phyloP scores from a whole-genome alignment of 92 coral and sea anemone genomes.

The Galaxea fascicularis region DNA sequence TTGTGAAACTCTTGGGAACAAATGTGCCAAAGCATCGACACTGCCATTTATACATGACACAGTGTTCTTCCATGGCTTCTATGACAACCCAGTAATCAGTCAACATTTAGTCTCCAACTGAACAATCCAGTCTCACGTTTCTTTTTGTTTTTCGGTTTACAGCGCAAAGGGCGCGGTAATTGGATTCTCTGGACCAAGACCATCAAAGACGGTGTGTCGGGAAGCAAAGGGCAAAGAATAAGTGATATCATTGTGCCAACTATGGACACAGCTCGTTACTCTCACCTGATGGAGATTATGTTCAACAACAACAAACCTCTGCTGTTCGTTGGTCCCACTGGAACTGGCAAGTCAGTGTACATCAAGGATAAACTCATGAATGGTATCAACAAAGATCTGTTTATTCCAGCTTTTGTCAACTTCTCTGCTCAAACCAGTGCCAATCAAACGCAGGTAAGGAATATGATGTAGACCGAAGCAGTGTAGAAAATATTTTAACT shows the following conservation, averaged over 20 bases:
- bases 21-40: no score
- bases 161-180: conserved; percentile 96
- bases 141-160: conserved; percentile 5
- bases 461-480: background rate
- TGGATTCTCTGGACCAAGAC: conserved; percentile 98
- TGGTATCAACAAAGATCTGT: conserved; percentile 85
- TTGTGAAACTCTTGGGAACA: no score
- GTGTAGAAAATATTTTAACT: background rate
- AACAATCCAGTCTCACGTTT: no score
- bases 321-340: conserved; percentile 98
- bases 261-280: conserved; percentile 99
- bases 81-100: no score
- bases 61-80: no score
- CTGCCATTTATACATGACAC: no score
- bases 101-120: no score
- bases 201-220: conserved; percentile 87
- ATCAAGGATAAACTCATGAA: conserved; percentile 99
- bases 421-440: conserved; percentile 99
- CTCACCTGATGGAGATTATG: conserved; percentile 94
- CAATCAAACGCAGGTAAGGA: conserved; percentile 87
- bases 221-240: conserved; percentile 90
- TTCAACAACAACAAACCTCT: conserved; percentile 92
- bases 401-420: conserved; percentile 95
- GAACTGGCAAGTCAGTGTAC: conserved; percentile 99
- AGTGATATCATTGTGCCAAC: conserved; percentile 98